Evolutionary conservation across 2,888 invertebrate species (phyloP), one percentile per base, ranked within the genome.

Genomic region (Cynaeus angustus): DNA sequence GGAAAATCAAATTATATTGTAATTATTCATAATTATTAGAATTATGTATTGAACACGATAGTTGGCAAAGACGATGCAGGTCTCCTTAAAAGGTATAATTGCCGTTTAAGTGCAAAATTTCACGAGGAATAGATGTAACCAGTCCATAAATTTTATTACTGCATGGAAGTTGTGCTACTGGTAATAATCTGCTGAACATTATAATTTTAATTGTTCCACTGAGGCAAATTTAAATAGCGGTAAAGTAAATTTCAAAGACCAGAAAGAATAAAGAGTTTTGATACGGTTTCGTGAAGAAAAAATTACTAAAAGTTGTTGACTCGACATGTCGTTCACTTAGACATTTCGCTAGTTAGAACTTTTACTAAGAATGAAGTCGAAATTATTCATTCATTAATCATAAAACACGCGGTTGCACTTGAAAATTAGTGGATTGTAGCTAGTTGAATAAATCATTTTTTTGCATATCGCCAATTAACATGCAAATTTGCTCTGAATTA

Each of bases 151-250:
- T 45, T 59, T 59, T 30, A 46, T 33, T 59, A 12, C 56, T 30
- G 45, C 28, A 46, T 43, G 26, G 9, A n/a, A 28, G 61, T 61
- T 61, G 10, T 50, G 59, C 59, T 59, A 59, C 59, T 38, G 59
- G 61, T 48, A 16, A 46, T n/a, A 41, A 65, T 64, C 37, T 64
- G n/a, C 28, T 21, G n/a, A 43, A 43, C 28, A 55, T 43, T 28
- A 45, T 55, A 53, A 66, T 41, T 65, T 69, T 69, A 69, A 69
- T 69, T 69, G 46, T 69, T 65, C 56, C 45, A 43, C 33, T 13
- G 61, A 53, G 55, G 41, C 48, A 52, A 69, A 65, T 52, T 69
- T 58, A 59, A 69, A 69, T 69, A 69, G 58, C 69, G 69, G 69
- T 69, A 64, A 52, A 64, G 16, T 0, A 52, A 53, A 56, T 45